Conservation (phyloP, 1,140 invertebrate genomes). For the Megalonaias nervosa region DNA sequence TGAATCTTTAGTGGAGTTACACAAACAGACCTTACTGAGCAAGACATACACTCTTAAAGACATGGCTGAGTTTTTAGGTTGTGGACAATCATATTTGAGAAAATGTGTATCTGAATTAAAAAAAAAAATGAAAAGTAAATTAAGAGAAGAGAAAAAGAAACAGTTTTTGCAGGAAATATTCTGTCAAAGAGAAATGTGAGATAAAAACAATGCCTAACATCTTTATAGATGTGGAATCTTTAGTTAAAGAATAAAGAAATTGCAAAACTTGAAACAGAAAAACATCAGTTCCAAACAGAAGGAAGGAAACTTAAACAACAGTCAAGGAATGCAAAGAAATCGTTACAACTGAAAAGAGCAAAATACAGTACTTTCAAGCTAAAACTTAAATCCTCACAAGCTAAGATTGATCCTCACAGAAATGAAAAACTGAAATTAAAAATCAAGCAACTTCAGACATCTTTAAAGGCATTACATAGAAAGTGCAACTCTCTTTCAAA, state of each 20-base stretch:
- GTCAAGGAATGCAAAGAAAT: slow-evolving; percentile 3
- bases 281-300: slow-evolving; percentile 14
- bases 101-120: too few species aligned
- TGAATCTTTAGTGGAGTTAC: slow-evolving; percentile 14
- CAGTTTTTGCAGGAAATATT: slow-evolving; percentile 9
- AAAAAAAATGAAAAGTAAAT: too few species aligned
- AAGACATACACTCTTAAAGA: slow-evolving; percentile 6
- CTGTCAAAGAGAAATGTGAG: background rate
- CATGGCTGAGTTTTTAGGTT: background rate
- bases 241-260: too few species aligned
- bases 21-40: background rate
- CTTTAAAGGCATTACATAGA: slow-evolving; percentile 11
- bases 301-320: slow-evolving; percentile 15
- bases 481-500: too few species aligned
- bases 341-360: slow-evolving; percentile 20
- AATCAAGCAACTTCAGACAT: slow-evolving; percentile 14
- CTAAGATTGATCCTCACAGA: background rate
- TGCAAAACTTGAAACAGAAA: too few species aligned
- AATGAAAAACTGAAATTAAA: slow-evolving; percentile 16
- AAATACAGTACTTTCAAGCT: slow-evolving; percentile 15
- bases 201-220: slow-evolving; percentile 7
- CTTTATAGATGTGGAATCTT: slow-evolving; percentile 8
- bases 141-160: background rate
- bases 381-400: slow-evolving; percentile 1
- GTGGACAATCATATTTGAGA: too few species aligned